Conservation (phyloP, 2,113 vertebrate genomes). For the Ovis aries region DNA sequence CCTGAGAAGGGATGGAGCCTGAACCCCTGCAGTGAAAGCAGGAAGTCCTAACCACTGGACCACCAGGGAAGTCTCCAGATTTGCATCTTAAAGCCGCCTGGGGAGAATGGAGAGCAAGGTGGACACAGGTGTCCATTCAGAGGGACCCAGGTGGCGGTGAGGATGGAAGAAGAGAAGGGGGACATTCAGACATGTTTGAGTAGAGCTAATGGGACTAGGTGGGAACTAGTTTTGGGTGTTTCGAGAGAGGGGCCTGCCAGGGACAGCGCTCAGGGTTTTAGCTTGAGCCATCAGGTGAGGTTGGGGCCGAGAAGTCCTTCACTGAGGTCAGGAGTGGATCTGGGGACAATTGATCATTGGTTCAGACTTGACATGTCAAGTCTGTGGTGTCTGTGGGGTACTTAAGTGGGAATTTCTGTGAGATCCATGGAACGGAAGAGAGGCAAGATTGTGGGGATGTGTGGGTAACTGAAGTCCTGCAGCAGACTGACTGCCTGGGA, state of each 20-base stretch:
- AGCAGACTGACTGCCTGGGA: neutral
- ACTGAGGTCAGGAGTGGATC: neutral
- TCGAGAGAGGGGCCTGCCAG: neutral
- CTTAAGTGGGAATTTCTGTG: neutral
- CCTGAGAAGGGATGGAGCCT: neutral
- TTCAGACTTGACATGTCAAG: neutral
- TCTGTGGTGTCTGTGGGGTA: neutral
- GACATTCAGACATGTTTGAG: neutral
- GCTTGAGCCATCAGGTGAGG: neutral
- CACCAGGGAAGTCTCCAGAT: neutral
- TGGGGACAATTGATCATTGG: too few relatives aligned
- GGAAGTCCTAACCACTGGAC: neutral
- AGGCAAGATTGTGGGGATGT: neutral
- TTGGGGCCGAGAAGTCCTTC: too few relatives aligned
- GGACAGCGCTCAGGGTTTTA: neutral
- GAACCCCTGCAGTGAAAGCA: neutral
- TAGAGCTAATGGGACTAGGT: neutral
- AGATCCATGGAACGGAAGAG: rapidly evolving
- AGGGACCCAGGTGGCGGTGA: rapidly evolving
- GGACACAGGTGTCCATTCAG: neutral
- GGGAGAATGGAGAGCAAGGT: neutral
- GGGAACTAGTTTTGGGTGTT: neutral
- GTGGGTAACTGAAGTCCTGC: neutral
- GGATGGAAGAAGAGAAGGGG: neutral
- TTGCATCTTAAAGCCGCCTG: neutral